Percentiles rank a stretch among this genome's conserved stretches.
phyloP scores from a whole-genome alignment of 2,113 vertebrate genomes.

The Ariopsis seemanni region DNA sequence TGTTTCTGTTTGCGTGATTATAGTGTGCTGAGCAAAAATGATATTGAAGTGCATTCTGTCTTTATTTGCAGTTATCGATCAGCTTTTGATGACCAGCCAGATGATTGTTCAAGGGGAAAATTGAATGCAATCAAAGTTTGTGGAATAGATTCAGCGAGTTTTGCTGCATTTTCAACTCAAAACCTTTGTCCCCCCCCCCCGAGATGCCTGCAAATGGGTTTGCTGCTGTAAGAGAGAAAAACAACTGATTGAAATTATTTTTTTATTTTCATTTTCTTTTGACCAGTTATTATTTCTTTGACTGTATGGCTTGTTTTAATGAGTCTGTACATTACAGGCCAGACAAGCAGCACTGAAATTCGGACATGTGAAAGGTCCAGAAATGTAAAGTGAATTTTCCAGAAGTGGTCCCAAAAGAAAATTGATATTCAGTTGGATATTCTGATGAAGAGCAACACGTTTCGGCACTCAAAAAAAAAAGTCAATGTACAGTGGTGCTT shows the following conservation, averaged over 20 bases:
- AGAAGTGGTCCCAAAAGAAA: background rate
- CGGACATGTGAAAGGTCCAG: background rate
- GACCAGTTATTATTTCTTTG: background rate
- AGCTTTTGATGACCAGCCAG: slow-evolving; percentile 61
- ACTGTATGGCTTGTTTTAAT: background rate
- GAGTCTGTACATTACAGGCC: background rate
- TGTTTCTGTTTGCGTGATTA: slow-evolving; percentile 55
- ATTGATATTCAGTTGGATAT: background rate
- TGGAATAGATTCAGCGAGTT: slow-evolving; percentile 54
- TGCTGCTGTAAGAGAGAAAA: background rate
- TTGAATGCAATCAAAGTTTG: slow-evolving; percentile 68
- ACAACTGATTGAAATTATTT: background rate
- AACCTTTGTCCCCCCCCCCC: slow-evolving; percentile 51
- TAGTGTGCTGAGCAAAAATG: slow-evolving; percentile 50
- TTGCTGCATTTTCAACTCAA: slow-evolving; percentile 60
- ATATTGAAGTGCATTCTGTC: slow-evolving; percentile 60
- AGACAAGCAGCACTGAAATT: background rate
- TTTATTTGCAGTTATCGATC: slow-evolving; percentile 72
- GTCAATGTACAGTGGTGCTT: too few species aligned
- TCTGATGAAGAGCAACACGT: background rate
- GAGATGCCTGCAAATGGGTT: slow-evolving; percentile 57
- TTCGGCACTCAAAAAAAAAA: too few species aligned
- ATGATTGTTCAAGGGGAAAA: slow-evolving; percentile 63
- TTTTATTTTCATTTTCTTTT: background rate
- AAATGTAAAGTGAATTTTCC: background rate